phyloP scores from a whole-genome alignment of 2,888 invertebrate species.

The Melanchra persicariae region DNA sequence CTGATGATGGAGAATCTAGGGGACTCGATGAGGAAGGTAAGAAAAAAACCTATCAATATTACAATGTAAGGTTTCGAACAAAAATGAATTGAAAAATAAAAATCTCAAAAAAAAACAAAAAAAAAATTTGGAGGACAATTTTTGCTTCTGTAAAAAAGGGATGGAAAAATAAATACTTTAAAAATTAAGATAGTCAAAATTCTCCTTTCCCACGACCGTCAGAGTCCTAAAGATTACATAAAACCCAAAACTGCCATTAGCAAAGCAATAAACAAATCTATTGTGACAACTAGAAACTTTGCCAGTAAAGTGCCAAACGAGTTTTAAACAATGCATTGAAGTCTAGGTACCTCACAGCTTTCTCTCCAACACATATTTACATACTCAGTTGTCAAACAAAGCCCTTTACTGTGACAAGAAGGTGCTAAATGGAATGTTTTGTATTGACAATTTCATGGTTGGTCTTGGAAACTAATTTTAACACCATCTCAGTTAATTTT shows the following conservation, averaged over 20 bases:
- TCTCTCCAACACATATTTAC: conserved; percentile 72
- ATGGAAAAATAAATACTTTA: not conserved
- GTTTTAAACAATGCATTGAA: conserved; percentile 69
- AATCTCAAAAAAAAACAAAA: not conserved
- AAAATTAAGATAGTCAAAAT: not conserved
- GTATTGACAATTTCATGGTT: conserved; percentile 42
- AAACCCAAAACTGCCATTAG: conserved; percentile 53
- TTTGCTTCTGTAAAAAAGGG: too few relatives aligned
- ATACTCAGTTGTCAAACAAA: conserved; percentile 57
- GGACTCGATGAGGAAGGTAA: conserved; percentile 88
- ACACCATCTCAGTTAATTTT: not conserved
- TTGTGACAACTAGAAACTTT: conserved; percentile 63
- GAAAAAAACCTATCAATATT: conserved; percentile 10
- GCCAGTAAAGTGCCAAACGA: conserved; percentile 61
- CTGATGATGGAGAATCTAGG: conserved; percentile 81
- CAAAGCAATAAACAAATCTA: conserved; percentile 52
- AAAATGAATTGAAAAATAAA: not conserved
- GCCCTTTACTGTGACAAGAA: conserved; percentile 59
- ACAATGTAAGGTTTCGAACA: conserved; percentile 12
- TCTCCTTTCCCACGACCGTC: not conserved
- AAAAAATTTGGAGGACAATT: not conserved
- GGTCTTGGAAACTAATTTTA: conserved; percentile 2
- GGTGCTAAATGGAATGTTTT: conserved; percentile 56
- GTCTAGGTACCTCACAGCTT: conserved; percentile 74
- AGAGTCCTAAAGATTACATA: conserved; percentile 33